Evolutionary conservation across 1,140 invertebrate genomes (phyloP), one percentile per base, ranked within the genome.

Genomic region (Drosophila fuyamai): DNA sequence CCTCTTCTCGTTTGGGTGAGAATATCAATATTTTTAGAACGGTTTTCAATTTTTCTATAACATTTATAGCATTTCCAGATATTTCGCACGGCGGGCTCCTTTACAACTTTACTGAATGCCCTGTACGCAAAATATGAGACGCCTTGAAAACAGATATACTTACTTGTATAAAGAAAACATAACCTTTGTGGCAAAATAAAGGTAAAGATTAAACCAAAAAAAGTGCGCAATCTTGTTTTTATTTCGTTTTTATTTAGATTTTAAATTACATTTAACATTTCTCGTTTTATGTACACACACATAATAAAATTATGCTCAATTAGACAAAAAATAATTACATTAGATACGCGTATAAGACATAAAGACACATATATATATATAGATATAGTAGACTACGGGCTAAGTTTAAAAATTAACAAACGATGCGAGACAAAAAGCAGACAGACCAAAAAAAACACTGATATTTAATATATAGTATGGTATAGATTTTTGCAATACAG

Each of bases 261-360:
- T 67, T 79, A 70, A 51, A 79, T 89, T 86, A 89, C 67, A 88
- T 73, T 89, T 88, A 88, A 80, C 71, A 71, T 70, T 70, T 71
- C 67, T 71, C 65, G 44, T 76, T 84, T 82, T 82, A 84, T 84
- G 72, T 84, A 84, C 81, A 84, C 76, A 72, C 76, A 86, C 67
- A 84, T 65, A 67, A 82, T 76, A 79, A 68, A 86, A 82, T 86
- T 83, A 81, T 75, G 56, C 58, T 81, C 62, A 81, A 76, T 81
- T 81, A 76, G 74, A 81, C 66, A 76, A 81, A 70, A 82, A 82
- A 82, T 79, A 82, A 68, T 81, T 81, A 83, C 73, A 76, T 78
- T 82, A 59, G 60, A 76, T 55, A 73, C 47, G 56, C 76, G 44
- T 44, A 61, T 77, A 65, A 59, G 38, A 65, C 41, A 47, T 48